phyloP scores from a whole-genome alignment of 2,888 invertebrate species.

The Stenolophus ochropezus region DNA sequence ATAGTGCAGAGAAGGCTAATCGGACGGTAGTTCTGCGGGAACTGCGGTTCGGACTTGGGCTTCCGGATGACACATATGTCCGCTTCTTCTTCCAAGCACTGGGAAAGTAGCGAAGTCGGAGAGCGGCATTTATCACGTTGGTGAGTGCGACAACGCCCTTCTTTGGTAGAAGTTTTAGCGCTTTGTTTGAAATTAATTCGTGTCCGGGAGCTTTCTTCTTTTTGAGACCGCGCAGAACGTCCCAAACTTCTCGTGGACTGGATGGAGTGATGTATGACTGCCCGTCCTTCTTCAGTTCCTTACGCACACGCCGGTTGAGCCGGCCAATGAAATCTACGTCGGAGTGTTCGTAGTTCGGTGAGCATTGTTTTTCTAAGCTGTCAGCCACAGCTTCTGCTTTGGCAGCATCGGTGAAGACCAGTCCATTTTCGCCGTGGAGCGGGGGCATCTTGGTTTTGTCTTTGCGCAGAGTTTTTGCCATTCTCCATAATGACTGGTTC shows the following conservation, averaged over 20 bases:
- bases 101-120: slow-evolving; percentile 48
- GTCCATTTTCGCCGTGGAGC: slow-evolving; percentile 36
- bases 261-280: slow-evolving; percentile 15
- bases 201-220: slow-evolving; percentile 53
- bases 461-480: too few relatives aligned
- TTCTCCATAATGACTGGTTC: too few relatives aligned
- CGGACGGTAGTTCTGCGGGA: slow-evolving; percentile 63
- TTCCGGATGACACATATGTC: slow-evolving; percentile 47
- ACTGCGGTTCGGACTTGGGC: slow-evolving; percentile 21
- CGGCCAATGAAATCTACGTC: slow-evolving; percentile 17
- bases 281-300: background rate
- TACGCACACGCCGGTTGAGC: too few relatives aligned
- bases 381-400: too few relatives aligned
- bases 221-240: background rate
- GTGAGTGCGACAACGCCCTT: background rate
- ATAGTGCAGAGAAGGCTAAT: too few relatives aligned
- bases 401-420: slow-evolving; percentile 35
- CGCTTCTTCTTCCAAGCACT: slow-evolving; percentile 56
- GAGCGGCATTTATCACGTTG: slow-evolving; percentile 41
- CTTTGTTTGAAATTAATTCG: slow-evolving; percentile 12
- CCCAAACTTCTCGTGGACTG: background rate
- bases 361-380: too few relatives aligned
- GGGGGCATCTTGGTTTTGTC: slow-evolving; percentile 5
- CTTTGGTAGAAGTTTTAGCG: slow-evolving; percentile 1
- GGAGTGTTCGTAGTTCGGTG: slow-evolving; percentile 44